These are phyloP conservation scores for Dendronephthya gigantea DNA, from an alignment of 64 coral and sea anemone species.

Conservation along the genomic window DNA sequence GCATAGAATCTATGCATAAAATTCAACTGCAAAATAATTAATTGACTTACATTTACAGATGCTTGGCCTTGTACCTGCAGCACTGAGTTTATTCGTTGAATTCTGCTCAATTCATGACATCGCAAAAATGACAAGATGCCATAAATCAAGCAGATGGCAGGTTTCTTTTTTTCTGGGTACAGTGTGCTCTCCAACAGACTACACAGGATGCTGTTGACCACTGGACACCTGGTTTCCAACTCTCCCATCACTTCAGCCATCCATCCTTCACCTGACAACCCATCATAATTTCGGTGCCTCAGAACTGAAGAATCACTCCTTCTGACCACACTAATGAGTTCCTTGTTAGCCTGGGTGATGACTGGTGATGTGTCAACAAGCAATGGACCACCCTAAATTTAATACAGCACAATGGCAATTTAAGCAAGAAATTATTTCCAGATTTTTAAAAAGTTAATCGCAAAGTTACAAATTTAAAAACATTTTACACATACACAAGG, in stretches of 20 bases:
- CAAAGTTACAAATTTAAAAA: background rate
- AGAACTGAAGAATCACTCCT: conserved; percentile 1
- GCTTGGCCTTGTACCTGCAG: background rate
- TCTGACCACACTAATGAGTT: background rate
- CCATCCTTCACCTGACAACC: background rate
- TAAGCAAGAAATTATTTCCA: background rate
- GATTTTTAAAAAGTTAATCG: background rate
- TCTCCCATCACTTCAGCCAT: background rate
- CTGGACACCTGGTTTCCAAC: background rate
- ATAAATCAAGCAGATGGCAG: conserved; percentile 25
- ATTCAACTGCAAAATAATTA: background rate
- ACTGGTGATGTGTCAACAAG: background rate
- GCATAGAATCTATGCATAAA: no score
- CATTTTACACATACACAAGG: background rate
- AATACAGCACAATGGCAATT: background rate
- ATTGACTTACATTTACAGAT: conserved; percentile 17
- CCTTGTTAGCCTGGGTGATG: background rate
- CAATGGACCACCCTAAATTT: background rate
- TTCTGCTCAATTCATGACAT: conserved; percentile 23
- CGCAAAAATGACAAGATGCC: conserved; percentile 21
- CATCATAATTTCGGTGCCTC: background rate
- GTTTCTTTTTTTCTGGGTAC: background rate
- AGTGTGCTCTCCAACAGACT: background rate
- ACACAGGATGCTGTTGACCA: background rate
- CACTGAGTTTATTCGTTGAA: conserved; percentile 25